Evolutionary conservation across 2,113 vertebrate genomes (phyloP).

Genomic region (Numida meleagris): DNA sequence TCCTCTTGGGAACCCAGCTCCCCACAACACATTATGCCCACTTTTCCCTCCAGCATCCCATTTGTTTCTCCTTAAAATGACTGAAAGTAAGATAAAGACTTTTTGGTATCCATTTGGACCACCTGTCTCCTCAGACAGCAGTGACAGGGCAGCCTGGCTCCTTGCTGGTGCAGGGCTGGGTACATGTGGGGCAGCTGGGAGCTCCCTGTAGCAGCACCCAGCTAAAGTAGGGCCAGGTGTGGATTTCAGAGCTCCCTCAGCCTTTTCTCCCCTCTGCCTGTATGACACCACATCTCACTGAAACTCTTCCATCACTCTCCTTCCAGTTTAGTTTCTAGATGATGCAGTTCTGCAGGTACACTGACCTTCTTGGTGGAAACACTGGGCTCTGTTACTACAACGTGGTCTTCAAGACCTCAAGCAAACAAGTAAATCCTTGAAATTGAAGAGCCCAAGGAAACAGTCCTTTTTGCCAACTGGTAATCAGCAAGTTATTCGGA

Average conservation of each 20-base stretch:
- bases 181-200: fast-evolving
- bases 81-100: background rate
- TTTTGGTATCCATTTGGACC: background rate
- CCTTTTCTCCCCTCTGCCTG: background rate
- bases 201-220: fast-evolving
- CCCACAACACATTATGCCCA: background rate
- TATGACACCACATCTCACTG: background rate
- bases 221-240: background rate
- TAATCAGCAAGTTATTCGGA: background rate
- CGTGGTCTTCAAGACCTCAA: background rate
- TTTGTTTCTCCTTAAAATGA: background rate
- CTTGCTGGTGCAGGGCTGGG: background rate
- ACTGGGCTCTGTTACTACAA: background rate
- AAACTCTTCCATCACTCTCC: background rate
- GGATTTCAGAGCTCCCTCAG: background rate
- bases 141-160: background rate
- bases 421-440: background rate
- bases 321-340: background rate
- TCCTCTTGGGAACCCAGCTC: background rate
- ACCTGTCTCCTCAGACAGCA: background rate
- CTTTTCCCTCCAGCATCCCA: background rate
- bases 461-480: background rate
- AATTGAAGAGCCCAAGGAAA: background rate
- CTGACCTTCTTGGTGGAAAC: background rate
- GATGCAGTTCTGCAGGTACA: fast-evolving